Evolutionary conservation across 2,113 vertebrate genomes (phyloP), one percentile per base, ranked within the genome.

Genomic region (Silurus asotus): DNA sequence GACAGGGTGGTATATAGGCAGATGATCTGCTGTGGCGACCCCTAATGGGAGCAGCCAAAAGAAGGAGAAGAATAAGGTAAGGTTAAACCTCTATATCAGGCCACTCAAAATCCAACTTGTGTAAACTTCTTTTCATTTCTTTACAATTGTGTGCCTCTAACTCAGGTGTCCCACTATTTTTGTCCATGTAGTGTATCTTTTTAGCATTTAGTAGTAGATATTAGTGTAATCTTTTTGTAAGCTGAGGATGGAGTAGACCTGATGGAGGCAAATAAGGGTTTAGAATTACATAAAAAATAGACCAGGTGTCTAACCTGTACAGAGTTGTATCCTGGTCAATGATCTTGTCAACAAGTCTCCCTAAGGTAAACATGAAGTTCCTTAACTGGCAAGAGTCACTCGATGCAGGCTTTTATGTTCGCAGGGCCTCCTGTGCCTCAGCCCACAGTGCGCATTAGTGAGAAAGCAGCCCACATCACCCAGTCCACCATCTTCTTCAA

Each of bases 401-500:
- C 9, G 7, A 25, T 67, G 64, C 25, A 13, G 28, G 82, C 88
- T 17, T 45, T 48, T 69, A 55, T 70, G 86, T 89, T 86, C 49
- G 37, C 92, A 99, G 97, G 97, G n/a, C 97, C 97, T 0, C 98
- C 97, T 17, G 93, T 95, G 76, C 97, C 98, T 37, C 93, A 95
- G 25, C 91, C 94, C 59, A 91, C 94, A 10, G 92, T 97, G 11
- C 93, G 93, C 9, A 96, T 99, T 89, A 96, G 94, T 76, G 96
- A 95, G 88, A 95, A 90, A 87, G 94, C 96, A 0, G 93, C 94
- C 0, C 92, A 96, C 37, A 94, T 97, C 92, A 98, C 95, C 75
- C 94, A 96, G 80, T 97, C 96, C 86, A 96, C 97, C 91, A 98
- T 99, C 92, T 94, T 96, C 93, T 98, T 99, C 58, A 96, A 96